Evolutionary conservation across 2,797 vertebrate genomes (phyloP), one percentile per base, ranked within the genome.

Genomic region (Spinibarbus caldwelli): DNA sequence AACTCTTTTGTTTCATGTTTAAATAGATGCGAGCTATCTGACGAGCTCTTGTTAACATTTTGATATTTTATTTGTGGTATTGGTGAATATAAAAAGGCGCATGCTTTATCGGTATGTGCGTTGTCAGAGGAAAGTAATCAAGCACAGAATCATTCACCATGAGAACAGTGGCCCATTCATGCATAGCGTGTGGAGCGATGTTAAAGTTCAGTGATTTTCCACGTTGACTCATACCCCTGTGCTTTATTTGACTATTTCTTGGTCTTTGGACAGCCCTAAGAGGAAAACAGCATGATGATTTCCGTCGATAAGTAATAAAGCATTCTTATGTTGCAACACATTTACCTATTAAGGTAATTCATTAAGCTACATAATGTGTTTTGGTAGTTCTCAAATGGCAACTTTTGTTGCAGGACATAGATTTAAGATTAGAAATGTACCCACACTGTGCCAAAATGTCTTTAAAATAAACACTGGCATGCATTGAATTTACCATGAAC

Each of bases 151-250:
- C 21, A 38, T 77, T 85, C 71, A 79, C 15, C 87, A 15, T 64
- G 43, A 47, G 64, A 87, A 90, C 88, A 89, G 90, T 83, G 72
- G 23, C 78, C 57, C 71, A 87, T 90, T 91, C 70, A 90, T 82
- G 54, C 36, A 77, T 72, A 5, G 26, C 4, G 23, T n/a, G 82
- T 67, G 29, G 70, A 73, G 82, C 47, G 71, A 78, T 49, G 45
- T 49, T 54, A 47, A 84, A 78, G 19, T 78, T 43, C 54, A 31
- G 86, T 86, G 89, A 88, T 57, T 92, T 93, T 91, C 91, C 92
- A 86, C 73, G 49, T 70, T 68, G 82, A 57, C 66, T 62, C 77
- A 78, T 59, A 21, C 49, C 10, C 2, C 15, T 66, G 31, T 29
- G 82, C 43, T 77, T 49, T 7, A 67, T 67, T n/a, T 34, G 14